Conservation (phyloP, 2,113 vertebrate species). For the Oreochromis spilurus region DNA sequence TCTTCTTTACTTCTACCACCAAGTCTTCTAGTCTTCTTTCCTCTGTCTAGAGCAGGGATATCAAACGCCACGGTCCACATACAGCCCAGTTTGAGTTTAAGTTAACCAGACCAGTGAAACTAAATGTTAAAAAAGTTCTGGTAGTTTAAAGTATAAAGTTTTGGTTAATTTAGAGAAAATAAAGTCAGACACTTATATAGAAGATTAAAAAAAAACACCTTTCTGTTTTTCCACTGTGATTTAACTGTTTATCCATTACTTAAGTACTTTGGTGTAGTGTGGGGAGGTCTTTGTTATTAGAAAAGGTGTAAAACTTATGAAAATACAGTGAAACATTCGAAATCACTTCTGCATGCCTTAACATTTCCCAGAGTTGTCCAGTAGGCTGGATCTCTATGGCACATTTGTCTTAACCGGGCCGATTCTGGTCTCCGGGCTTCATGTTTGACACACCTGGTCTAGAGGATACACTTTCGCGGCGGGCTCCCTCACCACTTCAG, state of each 20-base stretch:
- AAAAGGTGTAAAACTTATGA: not conserved
- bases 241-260: not conserved
- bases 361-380: not conserved
- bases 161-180: not conserved
- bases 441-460: not conserved
- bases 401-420: not conserved
- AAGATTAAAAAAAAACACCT: not conserved
- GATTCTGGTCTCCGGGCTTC: not conserved
- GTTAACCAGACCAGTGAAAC: not conserved
- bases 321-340: not conserved
- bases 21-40: not conserved
- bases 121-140: not conserved
- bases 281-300: not conserved
- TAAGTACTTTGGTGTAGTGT: not conserved
- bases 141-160: not conserved
- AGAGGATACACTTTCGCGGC: not conserved
- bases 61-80: not conserved
- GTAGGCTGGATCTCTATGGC: not conserved
- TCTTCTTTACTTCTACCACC: not conserved
- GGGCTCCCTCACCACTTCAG: not conserved
- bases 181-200: not conserved
- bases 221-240: not conserved
- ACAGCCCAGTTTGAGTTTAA: not conserved
- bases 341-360: not conserved
- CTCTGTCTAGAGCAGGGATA: not conserved